These are phyloP conservation scores for Baryphthengus martii DNA, from an alignment of 2,113 vertebrate genomes.

Conservation along the genomic window DNA sequence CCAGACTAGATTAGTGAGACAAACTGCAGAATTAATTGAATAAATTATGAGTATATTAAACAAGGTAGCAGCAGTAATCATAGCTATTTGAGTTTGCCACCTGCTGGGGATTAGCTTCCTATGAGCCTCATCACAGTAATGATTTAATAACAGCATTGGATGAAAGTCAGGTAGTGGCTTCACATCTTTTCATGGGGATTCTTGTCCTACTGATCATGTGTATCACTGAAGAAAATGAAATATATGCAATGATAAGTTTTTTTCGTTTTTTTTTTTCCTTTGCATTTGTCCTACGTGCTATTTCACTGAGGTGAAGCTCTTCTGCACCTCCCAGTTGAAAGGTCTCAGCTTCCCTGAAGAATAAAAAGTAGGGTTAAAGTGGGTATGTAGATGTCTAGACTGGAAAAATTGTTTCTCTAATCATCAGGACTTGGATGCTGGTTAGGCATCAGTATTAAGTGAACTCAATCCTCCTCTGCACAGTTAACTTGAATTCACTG, in stretches of 20 bases:
- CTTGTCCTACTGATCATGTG: background rate
- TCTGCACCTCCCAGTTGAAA: background rate
- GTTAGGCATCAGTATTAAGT: background rate
- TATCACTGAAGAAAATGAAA: background rate
- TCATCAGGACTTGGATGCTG: background rate
- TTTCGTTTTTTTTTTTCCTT: background rate
- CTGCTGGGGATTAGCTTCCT: constrained; percentile 13
- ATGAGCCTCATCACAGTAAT: background rate
- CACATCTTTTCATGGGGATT: background rate
- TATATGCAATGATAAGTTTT: rapidly evolving
- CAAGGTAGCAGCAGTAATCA: background rate
- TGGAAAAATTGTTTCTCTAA: background rate
- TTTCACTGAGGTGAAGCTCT: background rate
- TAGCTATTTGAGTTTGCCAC: background rate
- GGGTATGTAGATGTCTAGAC: background rate
- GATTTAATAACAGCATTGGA: background rate
- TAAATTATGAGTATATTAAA: background rate
- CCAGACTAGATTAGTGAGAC: background rate
- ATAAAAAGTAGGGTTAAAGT: background rate
- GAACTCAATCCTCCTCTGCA: background rate
- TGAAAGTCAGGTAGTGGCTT: background rate
- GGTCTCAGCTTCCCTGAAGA: background rate
- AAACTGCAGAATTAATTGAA: background rate
- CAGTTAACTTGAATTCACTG: background rate
- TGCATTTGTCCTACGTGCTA: background rate